phyloP scores from a whole-genome alignment of 2,113 vertebrate species.

The Dipodomys stephensi region DNA sequence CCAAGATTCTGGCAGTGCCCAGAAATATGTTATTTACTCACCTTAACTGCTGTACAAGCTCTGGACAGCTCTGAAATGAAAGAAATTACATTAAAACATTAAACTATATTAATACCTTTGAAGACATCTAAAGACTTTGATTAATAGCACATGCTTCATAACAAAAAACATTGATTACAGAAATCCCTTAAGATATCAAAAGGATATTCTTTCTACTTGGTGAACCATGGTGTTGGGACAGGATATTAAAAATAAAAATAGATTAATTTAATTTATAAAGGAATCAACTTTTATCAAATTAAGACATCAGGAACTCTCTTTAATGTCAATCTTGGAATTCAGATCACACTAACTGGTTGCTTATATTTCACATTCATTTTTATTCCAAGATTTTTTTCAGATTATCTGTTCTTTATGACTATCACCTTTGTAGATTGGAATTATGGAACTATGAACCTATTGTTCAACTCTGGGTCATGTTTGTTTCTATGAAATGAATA shows the following conservation, averaged over 20 bases:
- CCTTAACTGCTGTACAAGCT: slow-evolving; percentile 97
- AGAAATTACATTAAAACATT: slow-evolving; percentile 75
- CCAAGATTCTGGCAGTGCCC: neutral
- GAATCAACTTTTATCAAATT: slow-evolving; percentile 51
- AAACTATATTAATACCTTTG: slow-evolving; percentile 16
- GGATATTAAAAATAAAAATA: slow-evolving; percentile 61
- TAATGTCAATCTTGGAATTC: slow-evolving; percentile 31
- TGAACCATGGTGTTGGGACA: slow-evolving; percentile 26
- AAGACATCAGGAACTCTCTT: slow-evolving; percentile 59
- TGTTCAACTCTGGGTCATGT: slow-evolving; percentile 59
- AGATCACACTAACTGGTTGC: slow-evolving; percentile 29
- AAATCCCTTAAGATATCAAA: slow-evolving; percentile 60
- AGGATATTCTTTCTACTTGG: slow-evolving; percentile 48
- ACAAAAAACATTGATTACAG: slow-evolving; percentile 56
- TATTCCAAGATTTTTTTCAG: slow-evolving; percentile 61
- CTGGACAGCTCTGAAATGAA: slow-evolving; percentile 94
- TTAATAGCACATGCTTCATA: slow-evolving; percentile 64
- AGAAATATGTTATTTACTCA: slow-evolving; percentile 82
- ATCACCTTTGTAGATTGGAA: slow-evolving; percentile 53
- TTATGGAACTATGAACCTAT: neutral
- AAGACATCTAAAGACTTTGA: slow-evolving; percentile 51
- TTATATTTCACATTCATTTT: slow-evolving; percentile 43
- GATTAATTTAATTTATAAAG: slow-evolving; percentile 46
- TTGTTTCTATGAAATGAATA: slow-evolving; percentile 64
- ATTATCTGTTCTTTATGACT: slow-evolving; percentile 44